Percentiles rank a stretch among this genome's conserved stretches.
Conservation (phyloP, 2,888 invertebrate genomes). For the Nasonia oneida region DNA sequence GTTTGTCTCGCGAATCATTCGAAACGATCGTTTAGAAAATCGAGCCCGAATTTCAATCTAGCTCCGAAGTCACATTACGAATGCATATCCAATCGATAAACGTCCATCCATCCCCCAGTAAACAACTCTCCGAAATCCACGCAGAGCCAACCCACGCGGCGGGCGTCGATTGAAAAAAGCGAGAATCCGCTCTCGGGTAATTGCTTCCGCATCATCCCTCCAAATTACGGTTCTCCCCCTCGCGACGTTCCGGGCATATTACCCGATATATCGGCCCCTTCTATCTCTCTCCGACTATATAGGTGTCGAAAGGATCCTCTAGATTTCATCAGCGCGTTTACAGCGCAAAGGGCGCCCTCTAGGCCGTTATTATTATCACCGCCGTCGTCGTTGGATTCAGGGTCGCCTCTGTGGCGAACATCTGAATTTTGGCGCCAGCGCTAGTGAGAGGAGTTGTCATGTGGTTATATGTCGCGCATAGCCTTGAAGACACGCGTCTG, state of each 20-base stretch:
- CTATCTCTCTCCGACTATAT: background rate
- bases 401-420: constrained; percentile 36
- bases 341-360: background rate
- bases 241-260: constrained; percentile 21
- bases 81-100: background rate
- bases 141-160: background rate
- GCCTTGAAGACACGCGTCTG: constrained; percentile 46
- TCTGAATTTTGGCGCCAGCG: constrained; percentile 65
- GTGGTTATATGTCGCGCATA: background rate
- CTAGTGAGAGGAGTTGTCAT: constrained; percentile 14
- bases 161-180: constrained; percentile 8
- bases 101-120: background rate
- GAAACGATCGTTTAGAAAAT: background rate
- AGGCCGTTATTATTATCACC: background rate
- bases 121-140: background rate
- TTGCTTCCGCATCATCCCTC: constrained; percentile 11
- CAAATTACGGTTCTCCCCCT: background rate
- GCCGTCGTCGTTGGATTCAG: constrained; percentile 37
- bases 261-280: background rate
- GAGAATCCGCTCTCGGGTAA: constrained; percentile 1
- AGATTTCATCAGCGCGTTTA: constrained; percentile 48
- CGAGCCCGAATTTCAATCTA: background rate
- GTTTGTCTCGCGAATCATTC: background rate
- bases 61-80: background rate
- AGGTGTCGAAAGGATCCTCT: constrained; percentile 13